Evolutionary conservation across 2,888 invertebrate genomes (phyloP).

Genomic region (Saturnia japonica): DNA sequence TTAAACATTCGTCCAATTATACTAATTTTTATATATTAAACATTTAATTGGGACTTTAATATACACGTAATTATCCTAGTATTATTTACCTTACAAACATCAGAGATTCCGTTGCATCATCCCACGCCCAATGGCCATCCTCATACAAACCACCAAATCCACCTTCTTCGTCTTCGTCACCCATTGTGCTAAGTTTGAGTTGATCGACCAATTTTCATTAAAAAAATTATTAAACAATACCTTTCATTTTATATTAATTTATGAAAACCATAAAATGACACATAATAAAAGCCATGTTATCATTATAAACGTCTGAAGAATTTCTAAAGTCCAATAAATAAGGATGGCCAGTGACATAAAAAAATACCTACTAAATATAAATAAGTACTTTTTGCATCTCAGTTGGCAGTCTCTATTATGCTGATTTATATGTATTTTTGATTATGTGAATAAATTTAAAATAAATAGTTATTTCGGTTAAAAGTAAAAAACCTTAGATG

Average conservation of each 20-base stretch:
- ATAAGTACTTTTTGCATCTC: not conserved
- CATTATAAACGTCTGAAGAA: not conserved
- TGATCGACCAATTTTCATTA: not conserved
- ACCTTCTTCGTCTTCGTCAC: conserved; percentile 69
- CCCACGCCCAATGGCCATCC: conserved; percentile 80
- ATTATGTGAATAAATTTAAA: not conserved
- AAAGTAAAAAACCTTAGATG: not conserved
- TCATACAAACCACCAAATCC: conserved; percentile 64
- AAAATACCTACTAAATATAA: not conserved
- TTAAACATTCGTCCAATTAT: not conserved
- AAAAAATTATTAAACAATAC: not conserved
- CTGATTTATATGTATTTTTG: not conserved
- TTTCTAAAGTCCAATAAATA: no score
- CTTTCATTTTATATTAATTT: not conserved
- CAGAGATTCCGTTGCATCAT: conserved; percentile 52
- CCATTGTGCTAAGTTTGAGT: conserved; percentile 42
- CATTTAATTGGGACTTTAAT: not conserved
- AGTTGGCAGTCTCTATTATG: not conserved
- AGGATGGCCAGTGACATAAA: not conserved
- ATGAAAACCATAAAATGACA: not conserved
- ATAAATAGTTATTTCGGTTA: not conserved
- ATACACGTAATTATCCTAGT: not conserved
- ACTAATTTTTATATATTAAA: not conserved
- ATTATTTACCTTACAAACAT: conserved; percentile 55
- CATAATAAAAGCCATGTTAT: not conserved